A percentile compares a stretch with the other conserved stretches of the same genome.
Conservation (phyloP, 30 jellyfish, hydroid and myxozoan species). For the Turritopsis dohrnii region DNA sequence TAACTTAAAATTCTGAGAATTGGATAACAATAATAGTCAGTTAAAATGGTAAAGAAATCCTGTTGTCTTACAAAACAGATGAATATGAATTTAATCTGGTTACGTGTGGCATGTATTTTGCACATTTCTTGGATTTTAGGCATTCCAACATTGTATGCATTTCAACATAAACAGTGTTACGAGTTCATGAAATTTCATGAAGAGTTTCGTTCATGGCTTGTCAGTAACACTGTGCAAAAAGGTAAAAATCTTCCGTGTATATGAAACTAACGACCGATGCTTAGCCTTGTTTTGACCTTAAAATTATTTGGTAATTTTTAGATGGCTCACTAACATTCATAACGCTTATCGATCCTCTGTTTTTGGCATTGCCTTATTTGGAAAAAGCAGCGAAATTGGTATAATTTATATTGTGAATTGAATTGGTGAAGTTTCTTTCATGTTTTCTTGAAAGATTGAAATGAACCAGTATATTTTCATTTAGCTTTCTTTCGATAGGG, state of each 20-base stretch:
- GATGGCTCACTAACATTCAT: conserved; percentile 69
- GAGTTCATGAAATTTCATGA: conserved; percentile 70
- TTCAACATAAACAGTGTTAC: conserved; percentile 36
- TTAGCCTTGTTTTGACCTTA: neutral
- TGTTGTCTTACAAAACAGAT: neutral
- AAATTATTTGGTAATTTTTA: neutral
- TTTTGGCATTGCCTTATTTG: conserved; percentile 61
- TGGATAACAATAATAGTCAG: neutral
- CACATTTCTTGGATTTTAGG: conserved; percentile 25
- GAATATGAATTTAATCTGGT: neutral
- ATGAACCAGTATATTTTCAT: neutral
- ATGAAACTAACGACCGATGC: neutral
- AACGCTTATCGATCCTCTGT: conserved; percentile 74
- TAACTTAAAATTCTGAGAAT: no score
- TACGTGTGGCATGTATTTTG: neutral
- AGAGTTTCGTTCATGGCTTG: conserved; percentile 74
- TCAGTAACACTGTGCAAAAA: conserved; percentile 45
- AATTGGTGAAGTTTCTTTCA: neutral
- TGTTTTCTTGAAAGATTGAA: neutral
- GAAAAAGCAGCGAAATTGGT: conserved; percentile 49
- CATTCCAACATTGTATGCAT: conserved; percentile 51
- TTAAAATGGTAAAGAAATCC: neutral
- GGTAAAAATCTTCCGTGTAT: conserved; percentile 31
- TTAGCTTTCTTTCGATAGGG: conserved; percentile 42
- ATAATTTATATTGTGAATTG: neutral